Base-by-base conservation (phyloP, 1,140 invertebrate species). In the Trichomalopsis sarcophagae region DNA sequence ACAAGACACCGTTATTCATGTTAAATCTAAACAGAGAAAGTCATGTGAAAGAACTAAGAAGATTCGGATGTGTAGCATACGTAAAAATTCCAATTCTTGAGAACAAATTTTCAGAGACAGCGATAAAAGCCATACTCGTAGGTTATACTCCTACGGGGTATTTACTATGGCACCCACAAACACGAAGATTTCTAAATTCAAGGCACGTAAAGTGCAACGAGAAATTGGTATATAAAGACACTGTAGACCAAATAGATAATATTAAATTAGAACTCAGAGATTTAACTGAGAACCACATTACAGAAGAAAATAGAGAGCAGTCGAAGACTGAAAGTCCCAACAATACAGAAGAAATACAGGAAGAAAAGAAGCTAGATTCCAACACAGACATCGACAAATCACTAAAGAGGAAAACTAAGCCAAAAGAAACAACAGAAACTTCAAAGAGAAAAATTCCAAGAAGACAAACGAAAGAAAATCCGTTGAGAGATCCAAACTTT, bases 111-210 rank as follows among this genome's bases (percentile, higher is more conserved):
- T 69, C 36, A n/a, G 66, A 44, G 23, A 71, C 13, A 81, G 68
- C 66, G 40, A 13, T 81, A 9, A 81, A 71, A 71, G n/a, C 17
- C 40, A 50, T 81, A 47, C 17, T 71, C 21, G 40, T 71, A 44
- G n/a, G 66, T 0, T 81, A 47, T 23, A 23, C 40, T 7, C n/a
- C n/a, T 6, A 50, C n/a, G 3, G 17, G 79, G 2, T 81, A 81
- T 27, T n/a, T 81, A 47, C 23, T 81, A 21, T 81, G 17, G 36
- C 36, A 81, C 14, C 79, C 66, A 81, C 44, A n/a, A 30, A 68
- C 66, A 27, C 11, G 2, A n/a, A 73, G 23, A 81, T 27, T 73
- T 47, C 7, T 71, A 10, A 44, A 14, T 11, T 81, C 79, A 2
- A 14, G 68, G 73, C 33, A 80, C 13, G 68, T 81, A 5, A 81